Percentiles rank a stretch among this genome's conserved stretches.
Conservation (phyloP, 2,113 vertebrate species). For the Crotalus helleri region DNA sequence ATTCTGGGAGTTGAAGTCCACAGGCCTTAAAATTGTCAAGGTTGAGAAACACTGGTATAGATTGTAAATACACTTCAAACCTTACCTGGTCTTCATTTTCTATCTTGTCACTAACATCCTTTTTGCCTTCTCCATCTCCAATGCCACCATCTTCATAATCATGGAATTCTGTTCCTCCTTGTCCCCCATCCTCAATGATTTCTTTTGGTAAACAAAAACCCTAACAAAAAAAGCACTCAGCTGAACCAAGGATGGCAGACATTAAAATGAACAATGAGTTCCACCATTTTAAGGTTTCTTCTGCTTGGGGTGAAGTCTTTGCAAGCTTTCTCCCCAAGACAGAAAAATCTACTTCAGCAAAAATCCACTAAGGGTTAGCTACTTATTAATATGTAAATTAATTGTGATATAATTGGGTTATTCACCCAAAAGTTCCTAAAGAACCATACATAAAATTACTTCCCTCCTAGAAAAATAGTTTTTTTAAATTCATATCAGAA, state of each 20-base stretch:
- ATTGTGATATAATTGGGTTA: background rate
- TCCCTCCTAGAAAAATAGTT: background rate
- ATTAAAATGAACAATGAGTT: background rate
- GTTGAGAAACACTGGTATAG: background rate
- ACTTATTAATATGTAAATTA: background rate
- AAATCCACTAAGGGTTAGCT: background rate
- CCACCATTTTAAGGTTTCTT: background rate
- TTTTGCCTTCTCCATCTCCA: conserved; percentile 91
- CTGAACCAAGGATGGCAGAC: background rate
- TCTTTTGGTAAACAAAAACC: conserved; percentile 96
- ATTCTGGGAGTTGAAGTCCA: no score
- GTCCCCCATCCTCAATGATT: conserved; percentile 80
- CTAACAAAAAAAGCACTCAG: conserved; percentile 62
- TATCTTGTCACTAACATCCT: conserved; percentile 95
- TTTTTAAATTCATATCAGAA: background rate
- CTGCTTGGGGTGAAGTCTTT: background rate
- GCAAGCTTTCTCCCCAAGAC: background rate
- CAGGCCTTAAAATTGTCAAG: no score
- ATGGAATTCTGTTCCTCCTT: conserved; percentile 89
- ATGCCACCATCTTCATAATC: conserved; percentile 92
- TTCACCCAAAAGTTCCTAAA: background rate
- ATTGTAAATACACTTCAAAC: background rate
- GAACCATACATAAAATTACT: background rate
- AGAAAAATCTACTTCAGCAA: background rate
- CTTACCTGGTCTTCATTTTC: conserved; percentile 94